These are phyloP conservation scores for Ganaspis brasiliensis DNA, from an alignment of 2,888 invertebrate species.

Conservation along the genomic window DNA sequence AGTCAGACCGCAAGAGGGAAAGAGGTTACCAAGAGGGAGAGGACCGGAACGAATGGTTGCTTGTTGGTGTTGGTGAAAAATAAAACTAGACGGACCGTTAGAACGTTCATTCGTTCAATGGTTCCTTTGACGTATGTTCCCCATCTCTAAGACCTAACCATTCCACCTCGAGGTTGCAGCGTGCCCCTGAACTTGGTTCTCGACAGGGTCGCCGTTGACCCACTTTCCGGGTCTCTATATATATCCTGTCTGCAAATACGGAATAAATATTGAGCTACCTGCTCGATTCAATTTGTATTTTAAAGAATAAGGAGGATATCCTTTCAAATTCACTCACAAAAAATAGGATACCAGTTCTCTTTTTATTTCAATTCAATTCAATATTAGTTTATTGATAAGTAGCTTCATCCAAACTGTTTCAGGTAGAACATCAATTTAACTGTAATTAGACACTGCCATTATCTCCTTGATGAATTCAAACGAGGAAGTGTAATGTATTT, in stretches of 20 bases:
- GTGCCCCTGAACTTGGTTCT: slow-evolving; percentile 79
- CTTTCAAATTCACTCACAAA: slow-evolving; percentile 1
- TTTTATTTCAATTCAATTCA: not conserved
- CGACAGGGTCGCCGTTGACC: slow-evolving; percentile 75
- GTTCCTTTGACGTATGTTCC: slow-evolving; percentile 49
- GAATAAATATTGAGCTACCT: slow-evolving; percentile 61
- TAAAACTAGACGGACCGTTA: slow-evolving; percentile 72
- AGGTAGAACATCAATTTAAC: not conserved
- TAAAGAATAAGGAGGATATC: slow-evolving; percentile 42
- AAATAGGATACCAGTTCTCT: slow-evolving; percentile 17
- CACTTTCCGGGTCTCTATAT: slow-evolving; percentile 71
- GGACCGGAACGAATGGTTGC: slow-evolving; percentile 62
- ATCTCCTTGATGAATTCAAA: slow-evolving; percentile 17
- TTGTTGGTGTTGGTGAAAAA: slow-evolving; percentile 66
- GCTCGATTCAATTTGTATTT: slow-evolving; percentile 53
- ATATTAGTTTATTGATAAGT: not conserved
- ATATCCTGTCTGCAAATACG: slow-evolving; percentile 56
- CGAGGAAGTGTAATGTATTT: slow-evolving; percentile 35
- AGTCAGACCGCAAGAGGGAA: slow-evolving; percentile 55
- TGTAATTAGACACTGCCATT: slow-evolving; percentile 2
- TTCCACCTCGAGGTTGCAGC: slow-evolving; percentile 64
- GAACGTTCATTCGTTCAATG: slow-evolving; percentile 63
- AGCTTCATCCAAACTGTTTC: not conserved
- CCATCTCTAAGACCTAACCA: slow-evolving; percentile 58
- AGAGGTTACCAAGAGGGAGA: slow-evolving; percentile 50